Conservation (phyloP, 2,888 invertebrate species). For the Eremobia ochroleuca region DNA sequence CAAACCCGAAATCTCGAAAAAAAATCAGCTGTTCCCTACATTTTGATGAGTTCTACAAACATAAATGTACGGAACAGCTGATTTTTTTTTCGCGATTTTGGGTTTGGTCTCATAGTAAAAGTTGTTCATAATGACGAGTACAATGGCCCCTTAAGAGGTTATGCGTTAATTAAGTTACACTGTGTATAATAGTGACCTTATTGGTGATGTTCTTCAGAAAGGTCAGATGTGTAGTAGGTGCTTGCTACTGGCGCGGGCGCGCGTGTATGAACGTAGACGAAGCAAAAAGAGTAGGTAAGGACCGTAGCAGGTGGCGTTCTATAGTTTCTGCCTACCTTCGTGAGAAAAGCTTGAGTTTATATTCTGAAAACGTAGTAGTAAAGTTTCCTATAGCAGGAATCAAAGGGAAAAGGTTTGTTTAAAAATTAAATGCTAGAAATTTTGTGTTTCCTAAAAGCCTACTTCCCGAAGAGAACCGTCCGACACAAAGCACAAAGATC, state of each 20-base stretch:
- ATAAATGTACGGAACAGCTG: too few species aligned
- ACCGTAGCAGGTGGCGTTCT: neutral
- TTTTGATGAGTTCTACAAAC: too few species aligned
- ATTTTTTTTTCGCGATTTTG: too few species aligned
- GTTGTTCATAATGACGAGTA: too few species aligned
- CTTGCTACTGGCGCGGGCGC: neutral
- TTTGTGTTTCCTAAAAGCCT: neutral
- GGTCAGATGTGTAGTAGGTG: neutral
- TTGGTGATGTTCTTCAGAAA: neutral
- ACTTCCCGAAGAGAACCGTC: neutral
- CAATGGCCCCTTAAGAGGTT: too few species aligned
- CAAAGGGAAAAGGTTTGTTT: neutral
- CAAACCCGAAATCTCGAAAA: too few species aligned
- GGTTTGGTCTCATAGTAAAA: too few species aligned
- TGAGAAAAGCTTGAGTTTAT: neutral
- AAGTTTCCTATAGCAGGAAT: too few species aligned
- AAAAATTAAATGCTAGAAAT: neutral
- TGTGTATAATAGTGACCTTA: neutral
- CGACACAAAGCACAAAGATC: neutral
- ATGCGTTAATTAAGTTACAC: too few species aligned
- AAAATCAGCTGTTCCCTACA: too few species aligned
- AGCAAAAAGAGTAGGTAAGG: neutral
- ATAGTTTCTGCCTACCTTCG: neutral
- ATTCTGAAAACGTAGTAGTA: neutral
- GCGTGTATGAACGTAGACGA: neutral